These are phyloP conservation scores for Monomorium pharaonis DNA, from an alignment of 1,140 invertebrate species.

Conservation along the genomic window DNA sequence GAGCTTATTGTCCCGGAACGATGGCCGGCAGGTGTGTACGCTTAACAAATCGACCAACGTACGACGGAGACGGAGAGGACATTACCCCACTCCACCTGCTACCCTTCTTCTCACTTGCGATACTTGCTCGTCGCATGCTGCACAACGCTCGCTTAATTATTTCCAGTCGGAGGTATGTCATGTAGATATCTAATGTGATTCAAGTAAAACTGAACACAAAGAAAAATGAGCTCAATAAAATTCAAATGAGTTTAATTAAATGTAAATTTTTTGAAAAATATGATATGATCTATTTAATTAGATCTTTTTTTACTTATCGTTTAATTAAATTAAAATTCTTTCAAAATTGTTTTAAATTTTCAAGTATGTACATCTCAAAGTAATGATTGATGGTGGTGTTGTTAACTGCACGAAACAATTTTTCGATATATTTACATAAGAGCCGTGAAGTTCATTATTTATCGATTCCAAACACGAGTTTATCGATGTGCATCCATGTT, in stretches of 20 bases:
- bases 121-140: slow-evolving; percentile 19
- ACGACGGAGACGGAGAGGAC: slow-evolving; percentile 32
- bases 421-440: not conserved
- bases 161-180: not conserved
- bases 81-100: slow-evolving; percentile 47
- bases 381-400: not conserved
- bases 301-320: not conserved
- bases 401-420: not conserved
- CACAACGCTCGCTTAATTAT: slow-evolving; percentile 44
- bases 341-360: not conserved
- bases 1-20: slow-evolving; percentile 75
- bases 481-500: slow-evolving; percentile 14
- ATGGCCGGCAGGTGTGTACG: slow-evolving; percentile 74
- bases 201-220: not conserved
- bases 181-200: not conserved
- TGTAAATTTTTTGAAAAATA: not conserved
- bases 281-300: not conserved
- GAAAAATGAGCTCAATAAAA: not conserved
- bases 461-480: slow-evolving; percentile 21
- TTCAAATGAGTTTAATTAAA: not conserved
- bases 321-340: not conserved
- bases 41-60: slow-evolving; percentile 73
- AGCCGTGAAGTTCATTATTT: slow-evolving; percentile 9
- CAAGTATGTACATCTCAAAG: not conserved
- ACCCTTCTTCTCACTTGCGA: slow-evolving; percentile 43